Conservation (phyloP, 37 sponge, comb jelly and placozoan genomes). For the Ianthella basta region DNA sequence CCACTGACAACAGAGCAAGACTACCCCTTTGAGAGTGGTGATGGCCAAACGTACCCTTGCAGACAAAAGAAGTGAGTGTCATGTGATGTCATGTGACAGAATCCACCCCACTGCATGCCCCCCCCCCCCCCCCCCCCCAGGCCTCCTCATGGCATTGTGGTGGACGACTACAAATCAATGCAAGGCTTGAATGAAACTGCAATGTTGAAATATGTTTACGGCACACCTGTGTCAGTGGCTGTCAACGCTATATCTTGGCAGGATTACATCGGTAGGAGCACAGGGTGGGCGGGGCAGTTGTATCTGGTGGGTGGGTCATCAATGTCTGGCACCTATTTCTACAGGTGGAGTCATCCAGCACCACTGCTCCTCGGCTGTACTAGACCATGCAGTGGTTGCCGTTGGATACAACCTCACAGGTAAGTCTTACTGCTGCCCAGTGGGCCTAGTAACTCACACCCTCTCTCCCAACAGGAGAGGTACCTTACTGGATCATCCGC, state of each 20-base stretch:
- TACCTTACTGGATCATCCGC: conserved; percentile 85
- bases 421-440: neutral
- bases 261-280: conserved; percentile 72
- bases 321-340: neutral
- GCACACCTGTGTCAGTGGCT: conserved; percentile 65
- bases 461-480: conserved; percentile 36
- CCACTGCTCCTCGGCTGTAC: conserved; percentile 56
- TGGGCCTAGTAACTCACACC: neutral
- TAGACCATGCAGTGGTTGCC: conserved; percentile 84
- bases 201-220: neutral
- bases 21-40: conserved; percentile 71
- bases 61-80: conserved; percentile 27
- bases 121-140: neutral
- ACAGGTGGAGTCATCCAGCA: conserved; percentile 85
- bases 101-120: neutral
- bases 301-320: neutral
- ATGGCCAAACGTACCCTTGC: conserved; percentile 38
- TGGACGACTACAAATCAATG: neutral
- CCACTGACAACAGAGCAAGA: conserved; percentile 25
- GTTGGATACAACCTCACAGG: conserved; percentile 79
- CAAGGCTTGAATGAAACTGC: conserved; percentile 1
- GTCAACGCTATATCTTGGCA: conserved; percentile 86
- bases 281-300: neutral
- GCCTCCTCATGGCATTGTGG: conserved; percentile 6
- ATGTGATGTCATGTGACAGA: neutral